Evolutionary conservation across 2,888 invertebrate genomes (phyloP), one percentile per base, ranked within the genome.

Genomic region (Caenorhabditis wallacei): DNA sequence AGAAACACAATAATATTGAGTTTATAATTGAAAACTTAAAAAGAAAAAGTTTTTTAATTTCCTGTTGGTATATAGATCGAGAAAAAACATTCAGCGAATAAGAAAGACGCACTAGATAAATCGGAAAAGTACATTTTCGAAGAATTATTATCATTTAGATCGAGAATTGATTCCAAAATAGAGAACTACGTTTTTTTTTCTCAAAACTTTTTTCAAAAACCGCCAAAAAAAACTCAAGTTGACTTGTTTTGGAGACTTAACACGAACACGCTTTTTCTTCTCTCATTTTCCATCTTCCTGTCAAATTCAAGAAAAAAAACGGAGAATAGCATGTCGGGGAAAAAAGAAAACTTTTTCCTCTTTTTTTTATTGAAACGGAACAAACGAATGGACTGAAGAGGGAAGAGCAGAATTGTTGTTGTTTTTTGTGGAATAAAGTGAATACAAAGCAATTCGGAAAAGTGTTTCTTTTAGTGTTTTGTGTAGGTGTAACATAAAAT

Each of bases 191-290:
- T n/a, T n/a, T n/a, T n/a, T n/a, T n/a, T n/a, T n/a, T n/a, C n/a
- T n/a, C 40, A 13, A 10, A 40, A 40, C 10, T 40, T 40, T 48
- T 48, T 18, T 18, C 46, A 18, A 48, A 48, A 53, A 53, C 11
- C 16, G 24, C 30, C 0, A 1, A 4, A 26, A 26, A 61, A 61
- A 43, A 22, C 59, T 59, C 22, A 40, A 59, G 46, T 63, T 63
- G 63, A 63, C 63, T 43, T 63, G 64, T 66, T 37, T 51, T 66
- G 64, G 13, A 54, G 18, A 13, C 54, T 16, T 24, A 68, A 54
- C 37, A 68, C 51, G 37, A 30, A 30, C 11, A 11, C 37, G 16
- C 26, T 30, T 43, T 22, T 37, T 13, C 18, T 26, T 54, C 26
- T 22, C 37, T 22, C 18, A 48, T 48, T 51, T 48, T 26, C 22